Conservation (phyloP, 1,140 invertebrate species). For the Formica exsecta region DNA sequence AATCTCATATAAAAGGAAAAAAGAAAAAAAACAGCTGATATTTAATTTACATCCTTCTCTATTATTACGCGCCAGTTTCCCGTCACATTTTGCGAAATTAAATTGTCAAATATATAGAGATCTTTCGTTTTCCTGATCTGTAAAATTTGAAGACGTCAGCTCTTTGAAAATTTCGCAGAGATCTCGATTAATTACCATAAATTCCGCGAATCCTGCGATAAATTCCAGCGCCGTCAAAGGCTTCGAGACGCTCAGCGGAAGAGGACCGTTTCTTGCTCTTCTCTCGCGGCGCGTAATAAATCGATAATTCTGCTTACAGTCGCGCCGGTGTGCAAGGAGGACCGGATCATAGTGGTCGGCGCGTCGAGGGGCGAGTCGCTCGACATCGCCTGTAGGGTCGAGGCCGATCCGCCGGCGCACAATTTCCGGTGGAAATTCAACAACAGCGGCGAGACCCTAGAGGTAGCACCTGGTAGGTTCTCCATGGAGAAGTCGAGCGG, state of each 20-base stretch:
- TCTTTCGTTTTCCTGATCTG: background rate
- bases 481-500: constrained; percentile 86
- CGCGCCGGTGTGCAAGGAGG: constrained; percentile 92
- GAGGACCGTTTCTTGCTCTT: background rate
- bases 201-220: background rate
- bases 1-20: too few relatives aligned
- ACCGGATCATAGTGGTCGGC: constrained; percentile 92
- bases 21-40: background rate
- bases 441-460: constrained; percentile 94
- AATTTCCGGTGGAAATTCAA: constrained; percentile 97
- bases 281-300: constrained; percentile 1
- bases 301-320: constrained; percentile 87
- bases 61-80: background rate
- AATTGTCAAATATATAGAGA: background rate
- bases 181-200: background rate
- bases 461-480: constrained; percentile 91
- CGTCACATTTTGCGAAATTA: constrained; percentile 2
- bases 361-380: constrained; percentile 94
- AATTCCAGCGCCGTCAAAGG: constrained; percentile 35
- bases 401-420: constrained; percentile 94
- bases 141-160: background rate
- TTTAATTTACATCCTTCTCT: constrained; percentile 6
- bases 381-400: constrained; percentile 94
- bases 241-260: background rate
- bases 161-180: background rate